Percentiles rank a stretch among this genome's conserved stretches.
Conservation (phyloP, 2,888 invertebrate genomes). For the Neelides folsomi region DNA sequence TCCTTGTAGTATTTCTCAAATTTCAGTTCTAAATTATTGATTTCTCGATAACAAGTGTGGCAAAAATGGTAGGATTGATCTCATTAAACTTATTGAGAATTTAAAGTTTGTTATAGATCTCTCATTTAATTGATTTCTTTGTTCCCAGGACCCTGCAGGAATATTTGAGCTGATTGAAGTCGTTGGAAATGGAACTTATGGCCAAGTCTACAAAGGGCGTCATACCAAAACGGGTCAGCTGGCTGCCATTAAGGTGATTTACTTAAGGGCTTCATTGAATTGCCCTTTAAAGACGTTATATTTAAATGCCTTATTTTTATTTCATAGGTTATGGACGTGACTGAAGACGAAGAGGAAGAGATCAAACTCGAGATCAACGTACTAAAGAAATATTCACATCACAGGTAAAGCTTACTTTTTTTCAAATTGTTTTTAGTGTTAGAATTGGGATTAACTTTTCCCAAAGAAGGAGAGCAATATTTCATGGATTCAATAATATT, state of each 20-base stretch:
- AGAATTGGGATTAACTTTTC: too few species aligned
- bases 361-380: constrained; percentile 99
- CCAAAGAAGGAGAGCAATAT: too few species aligned
- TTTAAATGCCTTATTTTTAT: too few species aligned
- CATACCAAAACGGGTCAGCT: constrained; percentile 99
- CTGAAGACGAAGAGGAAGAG: constrained; percentile 99
- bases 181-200: constrained; percentile 99
- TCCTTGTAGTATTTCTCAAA: too few species aligned
- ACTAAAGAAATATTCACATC: constrained; percentile 56
- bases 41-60: too few species aligned
- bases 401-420: constrained; percentile 14
- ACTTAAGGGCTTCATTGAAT: neutral
- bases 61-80: too few species aligned
- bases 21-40: too few species aligned
- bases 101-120: neutral
- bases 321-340: constrained; percentile 79
- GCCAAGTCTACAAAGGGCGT: constrained; percentile 99
- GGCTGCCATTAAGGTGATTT: constrained; percentile 79
- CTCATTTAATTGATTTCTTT: constrained; percentile 14
- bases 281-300: too few species aligned
- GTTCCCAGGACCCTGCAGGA: constrained; percentile 92
- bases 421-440: neutral
- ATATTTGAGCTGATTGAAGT: constrained; percentile 99
- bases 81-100: too few species aligned
- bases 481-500: too few species aligned